These are phyloP conservation scores for Rhinoptilus africanus DNA, from an alignment of 2,113 vertebrate genomes.

Conservation along the genomic window DNA sequence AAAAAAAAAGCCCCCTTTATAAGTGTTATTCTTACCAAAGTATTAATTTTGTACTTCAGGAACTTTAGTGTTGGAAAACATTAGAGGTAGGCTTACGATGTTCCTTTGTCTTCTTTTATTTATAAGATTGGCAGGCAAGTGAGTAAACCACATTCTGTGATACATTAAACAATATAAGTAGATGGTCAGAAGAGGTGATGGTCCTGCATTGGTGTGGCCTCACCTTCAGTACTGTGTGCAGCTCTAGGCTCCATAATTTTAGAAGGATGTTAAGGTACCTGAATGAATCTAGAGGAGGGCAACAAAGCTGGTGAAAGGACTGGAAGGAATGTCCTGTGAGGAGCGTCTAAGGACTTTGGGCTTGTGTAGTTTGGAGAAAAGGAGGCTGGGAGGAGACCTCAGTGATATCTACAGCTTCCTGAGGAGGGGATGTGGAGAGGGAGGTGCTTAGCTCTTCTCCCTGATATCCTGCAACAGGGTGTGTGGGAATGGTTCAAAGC, in stretches of 20 bases:
- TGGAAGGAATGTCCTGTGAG: too few species aligned
- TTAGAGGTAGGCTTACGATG: background rate
- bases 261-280: too few species aligned
- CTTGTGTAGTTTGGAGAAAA: too few species aligned
- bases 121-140: background rate
- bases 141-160: background rate
- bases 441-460: background rate
- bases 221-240: background rate
- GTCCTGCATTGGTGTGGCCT: fast-evolving
- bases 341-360: too few species aligned
- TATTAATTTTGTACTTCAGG: background rate
- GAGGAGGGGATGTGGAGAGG: background rate
- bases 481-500: background rate
- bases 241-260: too few species aligned
- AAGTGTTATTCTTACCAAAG: background rate
- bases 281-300: too few species aligned
- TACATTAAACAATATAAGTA: background rate
- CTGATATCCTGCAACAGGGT: background rate
- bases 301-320: too few species aligned
- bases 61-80: background rate
- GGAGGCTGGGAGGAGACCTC: background rate
- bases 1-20: background rate
- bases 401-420: background rate
- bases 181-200: background rate
- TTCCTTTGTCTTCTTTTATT: background rate